Conservation (phyloP, 30 jellyfish, hydroid and myxozoan genomes). For the Pseudorhiza aurosa region DNA sequence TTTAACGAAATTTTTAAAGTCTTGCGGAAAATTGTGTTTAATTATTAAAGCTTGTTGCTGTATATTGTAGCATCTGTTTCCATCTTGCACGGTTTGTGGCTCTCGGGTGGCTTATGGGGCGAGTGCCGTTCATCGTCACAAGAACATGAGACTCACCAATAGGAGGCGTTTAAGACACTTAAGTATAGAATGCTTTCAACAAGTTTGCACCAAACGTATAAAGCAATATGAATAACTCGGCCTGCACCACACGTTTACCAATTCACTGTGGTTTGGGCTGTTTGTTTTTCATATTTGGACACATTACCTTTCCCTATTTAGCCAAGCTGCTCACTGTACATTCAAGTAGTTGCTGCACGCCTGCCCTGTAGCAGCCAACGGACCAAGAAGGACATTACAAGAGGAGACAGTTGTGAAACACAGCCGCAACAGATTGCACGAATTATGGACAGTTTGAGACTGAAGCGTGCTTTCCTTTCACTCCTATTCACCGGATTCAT, state of each 20-base stretch:
- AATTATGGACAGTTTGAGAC: background rate
- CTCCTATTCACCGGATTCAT: background rate
- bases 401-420: background rate
- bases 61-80: too few species aligned
- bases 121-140: conserved; percentile 35
- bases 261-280: conserved; percentile 55
- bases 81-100: too few species aligned
- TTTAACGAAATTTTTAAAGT: too few species aligned
- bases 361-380: background rate
- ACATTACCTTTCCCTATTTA: background rate
- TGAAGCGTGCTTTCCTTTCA: background rate
- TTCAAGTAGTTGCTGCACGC: background rate
- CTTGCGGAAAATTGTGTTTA: too few species aligned
- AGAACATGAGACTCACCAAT: conserved; percentile 66
- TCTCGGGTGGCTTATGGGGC: too few species aligned
- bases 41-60: too few species aligned
- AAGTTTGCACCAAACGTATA: conserved; percentile 50
- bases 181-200: conserved; percentile 77
- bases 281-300: conserved; percentile 51
- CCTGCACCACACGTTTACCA: conserved; percentile 59
- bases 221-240: conserved; percentile 50
- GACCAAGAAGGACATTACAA: background rate
- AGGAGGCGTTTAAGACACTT: conserved; percentile 84
- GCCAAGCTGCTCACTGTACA: background rate
- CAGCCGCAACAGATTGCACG: background rate